Conservation (phyloP, 2,113 vertebrate genomes). For the Calyptommatus sinebrachiatus region DNA sequence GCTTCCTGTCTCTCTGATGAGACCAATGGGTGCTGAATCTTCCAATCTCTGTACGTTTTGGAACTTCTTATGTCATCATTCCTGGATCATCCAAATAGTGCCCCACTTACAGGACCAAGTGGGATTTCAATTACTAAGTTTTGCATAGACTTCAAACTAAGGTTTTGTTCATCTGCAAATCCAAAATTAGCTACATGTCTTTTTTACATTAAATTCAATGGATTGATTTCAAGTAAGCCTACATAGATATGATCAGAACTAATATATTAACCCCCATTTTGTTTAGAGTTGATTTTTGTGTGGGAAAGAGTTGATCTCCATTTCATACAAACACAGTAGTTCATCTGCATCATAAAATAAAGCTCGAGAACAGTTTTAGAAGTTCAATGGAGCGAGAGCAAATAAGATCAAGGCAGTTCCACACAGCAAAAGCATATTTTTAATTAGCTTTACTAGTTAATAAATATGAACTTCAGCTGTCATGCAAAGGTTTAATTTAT, state of each 20-base stretch:
- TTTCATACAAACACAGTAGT: background rate
- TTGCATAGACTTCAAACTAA: too few species aligned
- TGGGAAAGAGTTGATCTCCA: background rate
- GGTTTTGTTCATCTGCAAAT: too few species aligned
- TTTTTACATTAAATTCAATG: background rate
- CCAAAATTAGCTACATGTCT: background rate
- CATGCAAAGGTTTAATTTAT: slow-evolving; percentile 17
- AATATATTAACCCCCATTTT: background rate
- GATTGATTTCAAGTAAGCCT: background rate
- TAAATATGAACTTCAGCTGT: slow-evolving; percentile 23
- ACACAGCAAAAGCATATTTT: background rate
- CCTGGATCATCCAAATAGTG: too few species aligned
- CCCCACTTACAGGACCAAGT: too few species aligned
- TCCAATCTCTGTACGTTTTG: too few species aligned
- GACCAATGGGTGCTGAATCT: too few species aligned
- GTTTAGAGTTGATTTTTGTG: background rate
- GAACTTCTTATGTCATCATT: too few species aligned
- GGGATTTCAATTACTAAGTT: too few species aligned
- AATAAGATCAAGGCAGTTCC: background rate
- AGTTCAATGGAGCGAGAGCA: background rate
- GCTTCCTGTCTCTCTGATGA: too few species aligned
- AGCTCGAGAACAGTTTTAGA: background rate
- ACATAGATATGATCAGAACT: background rate
- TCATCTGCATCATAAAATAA: background rate
- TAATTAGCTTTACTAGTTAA: slow-evolving; percentile 2